phyloP scores from a whole-genome alignment of 2,113 vertebrate species.

The Mesocricetus auratus region DNA sequence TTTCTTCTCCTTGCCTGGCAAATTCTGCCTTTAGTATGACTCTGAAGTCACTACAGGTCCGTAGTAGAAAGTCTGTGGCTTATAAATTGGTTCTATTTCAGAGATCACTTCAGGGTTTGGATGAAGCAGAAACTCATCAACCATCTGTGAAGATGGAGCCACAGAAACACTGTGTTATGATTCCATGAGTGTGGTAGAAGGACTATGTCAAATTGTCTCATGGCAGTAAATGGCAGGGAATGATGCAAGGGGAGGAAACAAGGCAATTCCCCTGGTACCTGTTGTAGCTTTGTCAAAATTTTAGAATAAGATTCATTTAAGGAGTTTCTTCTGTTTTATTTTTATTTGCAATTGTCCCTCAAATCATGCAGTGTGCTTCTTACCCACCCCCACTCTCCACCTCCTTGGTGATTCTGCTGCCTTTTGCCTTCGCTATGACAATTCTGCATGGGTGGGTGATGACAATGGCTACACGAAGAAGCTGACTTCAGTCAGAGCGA shows the following conservation, averaged over 20 bases:
- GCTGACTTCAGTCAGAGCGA: conserved; percentile 47
- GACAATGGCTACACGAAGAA: background rate
- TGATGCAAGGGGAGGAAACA: background rate
- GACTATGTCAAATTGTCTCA: background rate
- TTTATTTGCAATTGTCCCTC: background rate
- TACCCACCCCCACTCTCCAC: background rate
- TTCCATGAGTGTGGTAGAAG: background rate
- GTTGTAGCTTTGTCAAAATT: conserved; percentile 12
- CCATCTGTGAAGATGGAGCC: background rate
- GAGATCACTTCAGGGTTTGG: conserved; percentile 10
- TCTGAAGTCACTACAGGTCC: background rate
- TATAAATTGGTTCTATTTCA: conserved; percentile 2
- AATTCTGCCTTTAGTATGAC: background rate
- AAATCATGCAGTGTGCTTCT: background rate
- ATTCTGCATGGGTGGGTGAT: background rate
- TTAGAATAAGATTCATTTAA: conserved; percentile 7
- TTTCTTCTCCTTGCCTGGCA: background rate
- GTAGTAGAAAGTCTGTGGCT: conserved; percentile 14
- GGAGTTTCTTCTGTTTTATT: background rate
- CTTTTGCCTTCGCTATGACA: background rate
- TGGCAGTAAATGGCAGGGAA: background rate
- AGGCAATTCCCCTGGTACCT: background rate
- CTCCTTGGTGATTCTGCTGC: background rate
- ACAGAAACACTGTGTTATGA: background rate
- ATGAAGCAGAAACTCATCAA: background rate